Conservation (phyloP, 2,113 vertebrate genomes). For the Rhynchomys soricoides region DNA sequence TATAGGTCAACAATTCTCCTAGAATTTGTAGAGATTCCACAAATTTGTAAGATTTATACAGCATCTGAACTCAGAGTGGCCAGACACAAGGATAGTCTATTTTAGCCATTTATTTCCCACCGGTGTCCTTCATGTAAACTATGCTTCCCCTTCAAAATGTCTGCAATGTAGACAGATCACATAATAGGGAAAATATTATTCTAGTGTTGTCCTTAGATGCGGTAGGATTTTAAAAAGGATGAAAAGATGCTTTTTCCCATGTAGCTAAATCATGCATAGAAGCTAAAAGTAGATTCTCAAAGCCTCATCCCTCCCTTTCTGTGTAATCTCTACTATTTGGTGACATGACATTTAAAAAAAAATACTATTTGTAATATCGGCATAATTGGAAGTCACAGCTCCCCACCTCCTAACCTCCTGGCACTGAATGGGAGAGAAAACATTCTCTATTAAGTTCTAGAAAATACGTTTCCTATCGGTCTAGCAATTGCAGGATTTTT, state of each 20-base stretch:
- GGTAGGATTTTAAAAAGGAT: not conserved
- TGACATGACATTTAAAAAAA: not conserved
- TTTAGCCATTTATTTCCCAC: slow-evolving; percentile 10
- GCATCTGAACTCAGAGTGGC: not conserved
- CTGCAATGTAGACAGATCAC: not conserved
- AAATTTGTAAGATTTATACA: slow-evolving; percentile 1
- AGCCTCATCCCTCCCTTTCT: too few relatives aligned
- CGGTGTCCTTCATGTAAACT: not conserved
- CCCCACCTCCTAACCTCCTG: not conserved
- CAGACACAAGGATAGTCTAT: not conserved
- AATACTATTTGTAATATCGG: not conserved
- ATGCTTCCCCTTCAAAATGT: not conserved
- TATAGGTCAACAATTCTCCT: slow-evolving; percentile 61
- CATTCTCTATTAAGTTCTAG: slow-evolving; percentile 1
- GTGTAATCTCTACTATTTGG: not conserved
- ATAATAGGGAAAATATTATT: not conserved
- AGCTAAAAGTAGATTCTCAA: not conserved
- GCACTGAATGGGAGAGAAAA: slow-evolving; percentile 40
- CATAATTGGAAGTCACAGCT: not conserved
- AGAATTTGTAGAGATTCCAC: slow-evolving; percentile 17
- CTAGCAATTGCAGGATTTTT: slow-evolving; percentile 76
- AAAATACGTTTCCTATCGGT: slow-evolving; percentile 72
- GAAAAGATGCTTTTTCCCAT: slow-evolving; percentile 41
- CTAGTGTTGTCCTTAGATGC: not conserved
- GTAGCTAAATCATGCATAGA: not conserved